Percentiles rank a stretch among this genome's conserved stretches.
Conservation (phyloP, 1,140 invertebrate genomes). For the Drosophila auraria region DNA sequence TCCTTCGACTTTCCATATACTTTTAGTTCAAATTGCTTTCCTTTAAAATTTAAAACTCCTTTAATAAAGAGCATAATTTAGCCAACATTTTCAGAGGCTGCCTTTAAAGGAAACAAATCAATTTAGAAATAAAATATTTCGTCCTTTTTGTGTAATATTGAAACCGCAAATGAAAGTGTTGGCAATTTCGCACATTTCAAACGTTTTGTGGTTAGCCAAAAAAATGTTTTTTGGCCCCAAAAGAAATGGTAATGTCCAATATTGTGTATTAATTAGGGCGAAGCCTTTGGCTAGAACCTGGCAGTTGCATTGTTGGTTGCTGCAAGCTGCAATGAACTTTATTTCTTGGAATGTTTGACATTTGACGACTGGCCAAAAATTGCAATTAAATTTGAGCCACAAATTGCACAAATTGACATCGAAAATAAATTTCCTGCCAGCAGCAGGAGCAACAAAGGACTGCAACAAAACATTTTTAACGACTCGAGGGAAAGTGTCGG, state of each 20-base stretch:
- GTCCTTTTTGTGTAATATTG: constrained; percentile 2
- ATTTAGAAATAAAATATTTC: constrained; percentile 10
- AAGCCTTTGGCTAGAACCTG: not conserved
- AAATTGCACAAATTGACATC: constrained; percentile 49
- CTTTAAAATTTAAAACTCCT: not conserved
- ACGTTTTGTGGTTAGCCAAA: constrained; percentile 48
- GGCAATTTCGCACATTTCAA: constrained; percentile 23
- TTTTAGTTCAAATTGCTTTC: not conserved
- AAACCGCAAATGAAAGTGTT: constrained; percentile 67
- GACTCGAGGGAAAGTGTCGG: constrained; percentile 37
- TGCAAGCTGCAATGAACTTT: constrained; percentile 4
- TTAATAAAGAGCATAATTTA: not conserved
- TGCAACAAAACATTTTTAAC: constrained; percentile 55
- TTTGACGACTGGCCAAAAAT: constrained; percentile 28
- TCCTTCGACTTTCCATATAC: not conserved
- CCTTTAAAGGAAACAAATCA: not conserved
- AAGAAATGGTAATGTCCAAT: constrained; percentile 27
- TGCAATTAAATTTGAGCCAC: constrained; percentile 42
- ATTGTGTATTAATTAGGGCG: constrained; percentile 37
- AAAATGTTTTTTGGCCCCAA: constrained; percentile 11
- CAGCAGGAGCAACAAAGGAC: constrained; percentile 24
- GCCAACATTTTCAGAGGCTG: not conserved
- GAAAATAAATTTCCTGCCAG: constrained; percentile 55
- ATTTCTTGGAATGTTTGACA: constrained; percentile 14
- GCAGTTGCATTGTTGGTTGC: constrained; percentile 4